These are phyloP conservation scores for Anolis carolinensis DNA, from an alignment of 2,113 vertebrate genomes.

Conservation along the genomic window DNA sequence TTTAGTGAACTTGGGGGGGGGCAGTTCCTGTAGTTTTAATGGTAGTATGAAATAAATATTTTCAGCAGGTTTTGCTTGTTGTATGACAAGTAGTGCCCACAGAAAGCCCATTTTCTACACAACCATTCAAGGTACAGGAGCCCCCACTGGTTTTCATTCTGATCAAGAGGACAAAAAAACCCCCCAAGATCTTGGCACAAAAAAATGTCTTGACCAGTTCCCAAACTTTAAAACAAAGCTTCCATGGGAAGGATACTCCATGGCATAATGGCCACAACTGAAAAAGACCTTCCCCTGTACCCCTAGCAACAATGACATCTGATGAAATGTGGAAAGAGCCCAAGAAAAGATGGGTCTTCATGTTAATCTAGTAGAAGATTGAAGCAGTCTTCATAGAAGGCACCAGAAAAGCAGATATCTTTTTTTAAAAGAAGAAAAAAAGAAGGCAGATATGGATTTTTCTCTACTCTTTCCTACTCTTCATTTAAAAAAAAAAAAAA, in stretches of 20 bases:
- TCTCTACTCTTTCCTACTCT: not conserved
- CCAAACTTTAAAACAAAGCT: not conserved
- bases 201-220: not conserved
- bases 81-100: no score
- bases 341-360: not conserved
- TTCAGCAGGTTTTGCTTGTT: no score
- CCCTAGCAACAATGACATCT: not conserved
- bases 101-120: no score
- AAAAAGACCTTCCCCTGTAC: not conserved
- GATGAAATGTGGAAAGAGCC: not conserved
- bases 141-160: no score
- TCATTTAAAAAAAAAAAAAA: no score
- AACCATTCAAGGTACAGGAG: no score
- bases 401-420: not conserved
- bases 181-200: not conserved
- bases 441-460: not conserved
- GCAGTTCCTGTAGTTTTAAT: no score
- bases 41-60: no score
- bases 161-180: no score
- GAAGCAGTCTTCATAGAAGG: not conserved
- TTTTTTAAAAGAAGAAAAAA: not conserved
- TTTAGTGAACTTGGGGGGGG: no score
- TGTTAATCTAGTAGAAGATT: not conserved
- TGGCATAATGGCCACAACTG: not conserved
- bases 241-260: not conserved